These are phyloP conservation scores for Loris lydekkerianus DNA, from an alignment of 2,797 vertebrate genomes.

Conservation along the genomic window DNA sequence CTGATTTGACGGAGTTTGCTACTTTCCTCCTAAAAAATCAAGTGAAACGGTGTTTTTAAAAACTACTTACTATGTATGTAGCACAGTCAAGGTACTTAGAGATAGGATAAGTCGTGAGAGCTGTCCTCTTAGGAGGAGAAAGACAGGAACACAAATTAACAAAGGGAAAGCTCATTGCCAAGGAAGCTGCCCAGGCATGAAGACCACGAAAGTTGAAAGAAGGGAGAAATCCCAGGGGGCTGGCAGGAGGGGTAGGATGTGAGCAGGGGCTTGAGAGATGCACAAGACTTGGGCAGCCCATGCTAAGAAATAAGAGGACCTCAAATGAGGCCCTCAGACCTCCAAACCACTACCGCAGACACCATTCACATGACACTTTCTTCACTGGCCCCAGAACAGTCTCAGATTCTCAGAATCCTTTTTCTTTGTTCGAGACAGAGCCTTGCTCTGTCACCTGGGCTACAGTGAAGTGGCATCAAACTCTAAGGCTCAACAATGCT, in stretches of 20 bases:
- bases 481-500: neutral
- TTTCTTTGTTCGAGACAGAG: too few relatives aligned
- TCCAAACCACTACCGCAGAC: neutral
- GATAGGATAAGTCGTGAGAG: neutral
- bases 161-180: neutral
- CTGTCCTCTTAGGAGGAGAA: neutral
- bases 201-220: neutral
- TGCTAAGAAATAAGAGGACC: neutral
- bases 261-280: neutral
- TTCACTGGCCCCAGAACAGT: neutral
- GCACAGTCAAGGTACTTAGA: neutral
- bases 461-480: too few relatives aligned
- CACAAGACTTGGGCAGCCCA: neutral
- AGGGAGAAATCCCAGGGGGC: neutral
- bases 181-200: neutral
- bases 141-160: too few relatives aligned
- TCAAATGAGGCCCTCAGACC: neutral
- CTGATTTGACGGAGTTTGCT: neutral
- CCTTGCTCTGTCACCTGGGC: too few relatives aligned
- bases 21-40: neutral
- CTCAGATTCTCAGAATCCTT: neutral
- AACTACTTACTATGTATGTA: neutral
- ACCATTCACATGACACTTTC: too few relatives aligned
- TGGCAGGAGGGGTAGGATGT: neutral
- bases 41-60: neutral